A percentile compares a stretch with the other conserved stretches of the same genome.
phyloP scores from a whole-genome alignment of 2,797 vertebrate genomes.

The Anguilla marmorata region DNA sequence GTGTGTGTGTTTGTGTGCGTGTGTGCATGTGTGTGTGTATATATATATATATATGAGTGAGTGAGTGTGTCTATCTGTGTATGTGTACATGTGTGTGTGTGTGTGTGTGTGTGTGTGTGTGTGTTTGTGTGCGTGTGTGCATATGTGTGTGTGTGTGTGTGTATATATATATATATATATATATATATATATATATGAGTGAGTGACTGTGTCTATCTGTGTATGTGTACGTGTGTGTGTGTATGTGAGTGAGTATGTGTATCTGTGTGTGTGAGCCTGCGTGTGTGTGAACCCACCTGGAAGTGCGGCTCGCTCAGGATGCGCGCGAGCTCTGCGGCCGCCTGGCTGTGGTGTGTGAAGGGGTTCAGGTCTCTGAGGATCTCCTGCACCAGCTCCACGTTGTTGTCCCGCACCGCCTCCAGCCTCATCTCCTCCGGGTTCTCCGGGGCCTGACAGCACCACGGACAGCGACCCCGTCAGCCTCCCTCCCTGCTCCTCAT shows the following conservation, averaged over 20 bases:
- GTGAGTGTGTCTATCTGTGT: not conserved
- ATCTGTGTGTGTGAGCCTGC: not conserved
- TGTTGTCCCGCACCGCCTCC: constrained; percentile 92
- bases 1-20: not conserved
- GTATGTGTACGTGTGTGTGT: not conserved
- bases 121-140: too few species aligned
- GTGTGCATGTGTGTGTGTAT: not conserved
- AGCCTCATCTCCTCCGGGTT: constrained; percentile 87
- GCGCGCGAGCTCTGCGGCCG: constrained; percentile 78
- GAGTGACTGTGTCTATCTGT: not conserved
- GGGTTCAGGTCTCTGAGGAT: constrained; percentile 87
- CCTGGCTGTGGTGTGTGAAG: constrained; percentile 69
- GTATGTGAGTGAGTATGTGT: not conserved
- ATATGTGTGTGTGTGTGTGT: constrained; percentile 6
- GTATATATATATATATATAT: not conserved
- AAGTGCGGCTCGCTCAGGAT: constrained; percentile 95
- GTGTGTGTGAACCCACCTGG: constrained; percentile 72
- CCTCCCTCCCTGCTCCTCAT: not conserved
- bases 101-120: constrained; percentile 4
- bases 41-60: too few species aligned
- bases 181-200: not conserved
- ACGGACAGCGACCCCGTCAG: constrained; percentile 47
- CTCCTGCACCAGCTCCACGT: constrained; percentile 92
- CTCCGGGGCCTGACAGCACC: constrained; percentile 80
- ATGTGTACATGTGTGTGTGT: not conserved